phyloP scores from a whole-genome alignment of 2,888 invertebrate species.

The Meloe dianella region DNA sequence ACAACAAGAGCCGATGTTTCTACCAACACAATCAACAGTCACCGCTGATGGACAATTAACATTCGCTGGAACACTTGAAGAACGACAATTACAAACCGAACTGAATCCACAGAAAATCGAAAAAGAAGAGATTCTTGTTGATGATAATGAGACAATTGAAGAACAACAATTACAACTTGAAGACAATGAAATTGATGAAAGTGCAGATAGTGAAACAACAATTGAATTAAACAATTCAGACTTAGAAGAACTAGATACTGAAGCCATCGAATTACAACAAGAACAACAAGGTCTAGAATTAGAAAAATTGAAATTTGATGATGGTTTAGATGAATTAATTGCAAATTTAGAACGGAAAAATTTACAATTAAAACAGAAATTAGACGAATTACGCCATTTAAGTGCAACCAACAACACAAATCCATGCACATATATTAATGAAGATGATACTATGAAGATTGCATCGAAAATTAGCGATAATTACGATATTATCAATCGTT shows the following conservation, averaged over 20 bases:
- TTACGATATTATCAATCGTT: constrained; percentile 52
- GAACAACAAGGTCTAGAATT: constrained; percentile 49
- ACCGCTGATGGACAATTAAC: constrained; percentile 60
- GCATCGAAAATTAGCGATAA: constrained; percentile 53
- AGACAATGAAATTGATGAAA: constrained; percentile 10
- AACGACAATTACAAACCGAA: constrained; percentile 51
- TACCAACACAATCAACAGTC: constrained; percentile 72
- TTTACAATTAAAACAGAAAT: constrained; percentile 50
- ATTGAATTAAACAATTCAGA: constrained; percentile 48
- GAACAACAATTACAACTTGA: constrained; percentile 30
- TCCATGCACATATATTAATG: constrained; percentile 53
- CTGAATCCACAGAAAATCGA: constrained; percentile 41
- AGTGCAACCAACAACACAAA: constrained; percentile 51
- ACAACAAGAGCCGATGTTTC: constrained; percentile 68
- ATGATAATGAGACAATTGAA: constrained; percentile 33
- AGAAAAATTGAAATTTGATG: constrained; percentile 50
- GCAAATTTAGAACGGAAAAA: constrained; percentile 55
- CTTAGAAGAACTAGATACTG: constrained; percentile 48
- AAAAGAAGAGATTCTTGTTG: constrained; percentile 34
- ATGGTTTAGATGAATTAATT: constrained; percentile 56
- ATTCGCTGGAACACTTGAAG: constrained; percentile 55
- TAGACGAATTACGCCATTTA: constrained; percentile 55
- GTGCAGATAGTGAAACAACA: constrained; percentile 34
- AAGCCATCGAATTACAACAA: constrained; percentile 47
- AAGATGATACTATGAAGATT: constrained; percentile 52